A percentile compares a stretch with the other conserved stretches of the same genome.
Conservation (phyloP, 2,888 invertebrate species). For the Platerodrilus igneus region DNA sequence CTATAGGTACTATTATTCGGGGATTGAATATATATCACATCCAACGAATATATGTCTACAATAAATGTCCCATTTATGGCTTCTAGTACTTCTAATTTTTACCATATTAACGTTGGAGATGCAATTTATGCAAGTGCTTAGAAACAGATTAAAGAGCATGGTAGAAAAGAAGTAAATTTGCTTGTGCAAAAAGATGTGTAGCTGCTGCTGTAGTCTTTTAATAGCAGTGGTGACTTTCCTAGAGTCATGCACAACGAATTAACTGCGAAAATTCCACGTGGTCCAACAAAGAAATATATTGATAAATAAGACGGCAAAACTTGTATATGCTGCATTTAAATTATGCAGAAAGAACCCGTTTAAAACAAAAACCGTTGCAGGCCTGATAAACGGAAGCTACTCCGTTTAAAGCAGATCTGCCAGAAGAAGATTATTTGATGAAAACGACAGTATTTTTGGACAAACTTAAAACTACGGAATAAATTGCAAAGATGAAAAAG, state of each 20-base stretch:
- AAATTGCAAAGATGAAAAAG: too few species aligned
- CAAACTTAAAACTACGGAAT: too few species aligned
- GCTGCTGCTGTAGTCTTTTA: slow-evolving; percentile 13
- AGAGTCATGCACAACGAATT: slow-evolving; percentile 5
- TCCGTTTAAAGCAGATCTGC: too few species aligned
- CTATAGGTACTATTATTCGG: too few species aligned
- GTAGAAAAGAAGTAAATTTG: slow-evolving; percentile 4
- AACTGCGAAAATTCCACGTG: slow-evolving; percentile 1
- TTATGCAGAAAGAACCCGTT: too few species aligned
- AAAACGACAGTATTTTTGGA: too few species aligned
- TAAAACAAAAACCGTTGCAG: too few species aligned
- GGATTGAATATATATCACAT: background rate
- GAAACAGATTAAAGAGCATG: slow-evolving; percentile 2
- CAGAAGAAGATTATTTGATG: too few species aligned
- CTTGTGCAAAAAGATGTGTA: slow-evolving; percentile 14
- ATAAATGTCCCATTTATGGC: slow-evolving; percentile 6
- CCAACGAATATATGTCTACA: background rate
- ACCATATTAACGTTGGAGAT: background rate
- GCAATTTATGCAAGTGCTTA: background rate
- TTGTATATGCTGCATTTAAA: too few species aligned
- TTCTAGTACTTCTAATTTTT: background rate
- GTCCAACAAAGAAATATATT: slow-evolving; percentile 2
- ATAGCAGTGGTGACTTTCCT: slow-evolving; percentile 5
- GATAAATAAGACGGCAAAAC: too few species aligned
- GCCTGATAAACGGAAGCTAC: too few species aligned